Evolutionary conservation across 2,797 vertebrate species (phyloP), one percentile per base, ranked within the genome.

Genomic region (Lateolabrax maculatus): DNA sequence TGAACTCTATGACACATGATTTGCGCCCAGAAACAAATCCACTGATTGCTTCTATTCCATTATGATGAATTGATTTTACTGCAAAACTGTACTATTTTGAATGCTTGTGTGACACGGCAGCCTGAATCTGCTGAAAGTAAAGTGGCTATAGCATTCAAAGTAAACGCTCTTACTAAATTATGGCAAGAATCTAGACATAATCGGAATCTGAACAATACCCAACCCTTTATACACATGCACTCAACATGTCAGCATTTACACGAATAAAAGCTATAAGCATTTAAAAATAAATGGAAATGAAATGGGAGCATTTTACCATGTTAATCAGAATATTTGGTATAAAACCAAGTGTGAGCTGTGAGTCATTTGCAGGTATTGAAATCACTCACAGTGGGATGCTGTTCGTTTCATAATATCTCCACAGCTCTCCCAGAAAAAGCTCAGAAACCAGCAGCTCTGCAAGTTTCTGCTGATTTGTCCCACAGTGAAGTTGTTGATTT

Each of bases 391-490:
- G 57, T 27, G 62, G 64, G 76, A 49, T 51, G 60, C 46, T 31
- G 43, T 41, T 65, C 13, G 27, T 34, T 31, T 31, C 36, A 31
- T 29, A 43, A 51, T 52, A 34, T 63, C 46, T 53, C 11, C 53
- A 34, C 37, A 29, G 27, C 34, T 36, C 51, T 60, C 48, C 34
- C 43, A 58, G 44, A 21, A 65, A 29, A 60, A 23, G 10, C 77
- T 63, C 56, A 44, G 49, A 68, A 64, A 74, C 18, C 70, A 61
- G 63, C 65, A 51, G 27, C 49, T 66, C 31, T 69, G 27, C 9
- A 48, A 5, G 41, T 84, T 84, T 80, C 41, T 53, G 75, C 86
- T 74, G 65, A 74, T 71, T 61, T 29, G 43, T 64, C 31, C 63
- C 37, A 37, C 65, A 18, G n/a, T 10, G 1, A 34, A 67, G 62